Evolutionary conservation across 2,888 invertebrate species (phyloP).

Genomic region (Phytoseiulus persimilis): DNA sequence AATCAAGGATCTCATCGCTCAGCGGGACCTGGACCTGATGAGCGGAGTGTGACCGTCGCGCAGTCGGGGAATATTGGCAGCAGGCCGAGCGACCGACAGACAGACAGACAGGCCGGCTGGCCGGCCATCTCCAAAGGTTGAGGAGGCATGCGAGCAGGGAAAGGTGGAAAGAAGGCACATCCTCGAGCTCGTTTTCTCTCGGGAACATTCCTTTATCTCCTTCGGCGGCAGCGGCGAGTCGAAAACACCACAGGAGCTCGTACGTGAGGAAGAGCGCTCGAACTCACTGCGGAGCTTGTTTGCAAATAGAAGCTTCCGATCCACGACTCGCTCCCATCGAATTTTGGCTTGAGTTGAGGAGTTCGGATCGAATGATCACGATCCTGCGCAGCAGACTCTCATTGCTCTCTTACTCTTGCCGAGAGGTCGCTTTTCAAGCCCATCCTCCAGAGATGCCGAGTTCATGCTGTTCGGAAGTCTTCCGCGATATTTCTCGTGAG

Average conservation of each 20-base stretch:
- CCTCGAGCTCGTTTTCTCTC: background rate
- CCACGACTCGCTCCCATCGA: background rate
- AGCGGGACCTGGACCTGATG: background rate
- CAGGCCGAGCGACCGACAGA: background rate
- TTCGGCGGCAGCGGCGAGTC: background rate
- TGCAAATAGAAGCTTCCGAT: background rate
- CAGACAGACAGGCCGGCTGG: background rate
- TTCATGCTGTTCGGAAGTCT: background rate
- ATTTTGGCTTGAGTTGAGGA: background rate
- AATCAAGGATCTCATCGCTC: background rate
- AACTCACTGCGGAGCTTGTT: background rate
- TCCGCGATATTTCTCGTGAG: too few relatives aligned
- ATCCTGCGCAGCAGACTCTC: background rate
- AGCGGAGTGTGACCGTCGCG: background rate
- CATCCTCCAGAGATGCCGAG: background rate
- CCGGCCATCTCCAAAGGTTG: background rate
- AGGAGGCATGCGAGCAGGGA: background rate
- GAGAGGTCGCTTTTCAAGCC: background rate
- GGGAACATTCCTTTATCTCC: background rate
- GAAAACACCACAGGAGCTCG: background rate
- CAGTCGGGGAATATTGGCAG: background rate
- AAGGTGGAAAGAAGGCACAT: background rate
- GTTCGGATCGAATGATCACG: background rate
- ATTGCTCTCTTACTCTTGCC: background rate
- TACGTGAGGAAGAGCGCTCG: background rate